phyloP scores from a whole-genome alignment of 2,888 invertebrate species.

The Ariolimax columbianus region DNA sequence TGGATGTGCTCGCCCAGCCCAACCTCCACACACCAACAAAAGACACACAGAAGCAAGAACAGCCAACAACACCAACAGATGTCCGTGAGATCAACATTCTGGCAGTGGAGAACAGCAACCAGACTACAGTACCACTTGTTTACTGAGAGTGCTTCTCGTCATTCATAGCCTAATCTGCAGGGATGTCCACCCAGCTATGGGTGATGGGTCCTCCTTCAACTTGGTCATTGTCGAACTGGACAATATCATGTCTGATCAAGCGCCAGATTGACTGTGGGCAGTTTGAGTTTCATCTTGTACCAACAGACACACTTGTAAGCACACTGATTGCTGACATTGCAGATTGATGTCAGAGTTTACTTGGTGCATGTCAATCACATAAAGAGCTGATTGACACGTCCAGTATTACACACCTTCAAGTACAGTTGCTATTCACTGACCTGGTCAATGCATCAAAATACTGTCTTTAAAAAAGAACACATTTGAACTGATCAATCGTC shows the following conservation, averaged over 20 bases:
- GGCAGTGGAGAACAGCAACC: constrained; percentile 42
- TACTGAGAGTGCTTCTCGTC: constrained; percentile 23
- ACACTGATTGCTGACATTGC: neutral
- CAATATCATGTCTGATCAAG: neutral
- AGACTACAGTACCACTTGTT: neutral
- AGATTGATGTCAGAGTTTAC: neutral
- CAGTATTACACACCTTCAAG: neutral
- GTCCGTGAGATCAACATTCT: constrained; percentile 85
- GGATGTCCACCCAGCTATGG: no score
- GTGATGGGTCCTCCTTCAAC: neutral
- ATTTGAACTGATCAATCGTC: neutral
- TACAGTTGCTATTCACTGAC: neutral
- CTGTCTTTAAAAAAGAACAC: neutral
- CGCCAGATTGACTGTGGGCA: neutral
- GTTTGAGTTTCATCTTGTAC: neutral
- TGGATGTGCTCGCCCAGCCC: constrained; percentile 56
- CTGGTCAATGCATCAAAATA: neutral
- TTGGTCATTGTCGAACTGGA: neutral
- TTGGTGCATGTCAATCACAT: neutral
- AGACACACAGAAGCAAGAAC: constrained; percentile 63
- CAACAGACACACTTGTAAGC: neutral
- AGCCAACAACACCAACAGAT: constrained; percentile 89
- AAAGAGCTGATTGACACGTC: neutral
- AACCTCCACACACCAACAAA: constrained; percentile 37
- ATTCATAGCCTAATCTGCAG: neutral